Evolutionary conservation across 2,888 invertebrate genomes (phyloP), one percentile per base, ranked within the genome.

Genomic region (Acanthoscelides obtectus): DNA sequence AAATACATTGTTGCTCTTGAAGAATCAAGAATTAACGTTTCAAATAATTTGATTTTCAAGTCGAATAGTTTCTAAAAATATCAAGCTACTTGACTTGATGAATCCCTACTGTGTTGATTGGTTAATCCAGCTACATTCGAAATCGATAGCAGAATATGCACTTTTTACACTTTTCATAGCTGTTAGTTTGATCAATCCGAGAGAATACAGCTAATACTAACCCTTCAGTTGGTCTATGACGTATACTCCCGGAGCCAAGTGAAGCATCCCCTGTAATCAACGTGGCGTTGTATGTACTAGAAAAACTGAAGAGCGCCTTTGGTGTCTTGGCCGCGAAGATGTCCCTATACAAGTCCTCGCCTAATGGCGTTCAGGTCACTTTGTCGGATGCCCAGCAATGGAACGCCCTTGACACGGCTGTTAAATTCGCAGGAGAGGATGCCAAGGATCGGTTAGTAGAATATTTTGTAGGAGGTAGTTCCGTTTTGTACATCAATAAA

Each of bases 361-460:
- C 88, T 76, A 90, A 89, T 81, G 89, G 89, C 84, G 84, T 89
- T 82, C 83, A 82, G 74, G 74, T 82, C 71, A 83, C 81, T 0
- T 78, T 77, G 67, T 77, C 75, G 22, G 80, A 80, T 71, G 79
- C 80, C 19, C 76, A 77, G 68, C 79, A 83, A 76, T 80, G 83
- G 82, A 78, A 79, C 72, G 77, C 77, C 5, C 81, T 85, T 68
- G 90, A 90, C 69, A 81, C 83, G 83, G 90, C 90, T 83, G 88
- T 92, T 67, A 92, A 91, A 84, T 88, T 93, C 78, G 90, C 90
- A 20, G 89, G 89, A 0, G 89, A 90, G 71, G 89, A 89, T 77
- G 88, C 89, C 73, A 90, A 90, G 81, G 93, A 93, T 84, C 20
- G 66, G 66, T 66, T 66, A 22, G 66, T 66, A 66, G 63, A 19